Evolutionary conservation across 2,113 vertebrate genomes (phyloP), one percentile per base, ranked within the genome.

Genomic region (Calidris pygmaea): DNA sequence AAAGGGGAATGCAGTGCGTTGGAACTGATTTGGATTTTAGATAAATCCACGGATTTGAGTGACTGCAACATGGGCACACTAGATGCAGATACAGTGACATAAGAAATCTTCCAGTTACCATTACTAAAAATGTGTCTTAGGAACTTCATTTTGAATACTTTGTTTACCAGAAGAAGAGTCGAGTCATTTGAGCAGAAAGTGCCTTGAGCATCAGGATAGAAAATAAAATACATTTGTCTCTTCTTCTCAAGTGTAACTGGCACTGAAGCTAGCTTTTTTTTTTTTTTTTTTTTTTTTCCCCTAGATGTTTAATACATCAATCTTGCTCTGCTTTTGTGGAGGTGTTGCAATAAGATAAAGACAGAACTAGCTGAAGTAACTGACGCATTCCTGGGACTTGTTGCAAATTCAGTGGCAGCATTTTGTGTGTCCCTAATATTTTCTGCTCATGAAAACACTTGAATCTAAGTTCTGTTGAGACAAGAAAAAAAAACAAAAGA

Each of bases 11-110:
- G 74, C 87, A 89, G 11, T 89, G 66, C 73, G 32, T 66, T 95
- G 85, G 87, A 96, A 97, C 24, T 76, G 76, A 96, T 91, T 94
- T 85, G 82, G 66, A 89, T 87, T 95, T 96, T 89, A 95, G 68
- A 92, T 75, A 96, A 94, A 96, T 23, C 71, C 59, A 45, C 70
- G 45, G 65, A 73, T 93, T 91, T 95, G 77, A 96, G 48, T 76
- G 84, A 78, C n/a, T 89, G 34, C 22, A 92, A 37, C 24, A 27
- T 3, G 21, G 75, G 59, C 47, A 89, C n/a, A 82, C 14, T 32
- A 82, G 71, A 89, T 2, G 12, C 35, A 78, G 73, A 82, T 45
- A 60, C 3, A 91, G 70, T 37, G 78, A 81, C 87, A 73, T 37
- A 82, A 84, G 56, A 77, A 74, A 58, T 85, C 39, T 91, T 87